Evolutionary conservation across 2,888 invertebrate genomes (phyloP), one percentile per base, ranked within the genome.

Genomic region (Alsophila aescularia): DNA sequence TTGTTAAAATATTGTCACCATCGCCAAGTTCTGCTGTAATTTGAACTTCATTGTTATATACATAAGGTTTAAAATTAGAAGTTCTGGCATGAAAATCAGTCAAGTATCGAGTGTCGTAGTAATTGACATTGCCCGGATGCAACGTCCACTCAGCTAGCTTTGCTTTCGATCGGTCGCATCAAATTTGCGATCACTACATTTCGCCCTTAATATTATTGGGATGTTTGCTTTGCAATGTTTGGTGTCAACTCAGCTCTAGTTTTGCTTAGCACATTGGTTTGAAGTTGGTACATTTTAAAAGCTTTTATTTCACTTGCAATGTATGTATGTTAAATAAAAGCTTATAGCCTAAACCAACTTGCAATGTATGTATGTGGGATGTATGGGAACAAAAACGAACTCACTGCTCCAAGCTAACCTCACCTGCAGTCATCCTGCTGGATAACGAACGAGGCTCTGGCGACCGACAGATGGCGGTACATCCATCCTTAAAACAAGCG

Each of bases 121-220:
- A 64, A 62, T 66, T 64, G 64, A 58, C 60, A 61, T 58, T 7
- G 53, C 64, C 64, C 64, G 62, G 58, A 64, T 64, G 49, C 48
- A n/a, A 42, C 59, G 56, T 48, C n/a, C 42, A 44, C 50, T 45
- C 57, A 39, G 62, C 58, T 58, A 62, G 60, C 63, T 67, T 64
- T 64, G 64, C 61, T 66, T 63, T 65, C 55, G 56, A 55, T 55
- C 40, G 35, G 55, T 9, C 40, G 55, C 60, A 55, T 61, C 52
- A 50, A 54, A 52, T 53, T 48, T 47, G 34, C 47, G 54, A 58
- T 54, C 58, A 54, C 52, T 52, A 29, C 49, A 59, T 24, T 57
- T 59, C 50, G 43, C 58, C 58, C 60, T 64, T 60, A 62, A 59
- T 63, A 58, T 58, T 39, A 32, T 47, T 35, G 51, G 48, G 21